A percentile compares a stretch with the other conserved stretches of the same genome.
Conservation (phyloP, 2,888 invertebrate genomes). For the Lasioglossum oenotherae region DNA sequence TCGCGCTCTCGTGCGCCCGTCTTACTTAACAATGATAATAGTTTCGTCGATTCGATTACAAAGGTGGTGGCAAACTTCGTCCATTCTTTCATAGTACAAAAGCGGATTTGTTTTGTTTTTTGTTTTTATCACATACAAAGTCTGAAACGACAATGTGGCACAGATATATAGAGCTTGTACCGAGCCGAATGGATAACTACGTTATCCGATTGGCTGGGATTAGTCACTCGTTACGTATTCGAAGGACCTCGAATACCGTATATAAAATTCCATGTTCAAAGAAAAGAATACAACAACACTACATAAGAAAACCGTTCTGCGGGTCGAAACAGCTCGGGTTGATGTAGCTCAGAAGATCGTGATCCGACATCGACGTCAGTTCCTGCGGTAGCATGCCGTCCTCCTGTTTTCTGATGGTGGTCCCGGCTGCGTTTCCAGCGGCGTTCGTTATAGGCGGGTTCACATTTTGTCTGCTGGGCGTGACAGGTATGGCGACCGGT, state of each 20-base stretch:
- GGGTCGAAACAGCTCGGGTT: slow-evolving; percentile 95
- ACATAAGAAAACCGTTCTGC: slow-evolving; percentile 82
- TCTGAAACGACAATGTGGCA: slow-evolving; percentile 66
- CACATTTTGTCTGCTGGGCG: slow-evolving; percentile 83
- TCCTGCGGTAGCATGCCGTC: slow-evolving; percentile 88
- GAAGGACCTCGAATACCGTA: slow-evolving; percentile 31
- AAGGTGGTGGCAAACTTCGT: slow-evolving; percentile 62
- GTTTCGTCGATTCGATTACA: slow-evolving; percentile 52
- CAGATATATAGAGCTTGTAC: slow-evolving; percentile 58
- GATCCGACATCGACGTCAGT: slow-evolving; percentile 93
- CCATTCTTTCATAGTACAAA: slow-evolving; percentile 59
- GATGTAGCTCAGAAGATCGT: slow-evolving; percentile 94
- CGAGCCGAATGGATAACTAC: slow-evolving; percentile 31
- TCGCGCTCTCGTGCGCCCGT: slow-evolving; percentile 78
- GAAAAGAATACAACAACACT: slow-evolving; percentile 67
- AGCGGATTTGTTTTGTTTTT: slow-evolving; percentile 52
- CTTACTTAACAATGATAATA: slow-evolving; percentile 70
- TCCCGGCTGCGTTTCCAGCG: slow-evolving; percentile 83
- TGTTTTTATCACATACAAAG: slow-evolving; percentile 61
- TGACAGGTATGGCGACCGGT: slow-evolving; percentile 71
- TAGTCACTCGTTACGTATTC: slow-evolving; percentile 33
- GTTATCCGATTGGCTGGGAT: slow-evolving; percentile 42
- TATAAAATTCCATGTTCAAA: slow-evolving; percentile 34
- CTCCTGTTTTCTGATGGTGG: slow-evolving; percentile 85
- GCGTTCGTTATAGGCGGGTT: slow-evolving; percentile 85